Evolutionary conservation across 1,140 invertebrate species (phyloP), one percentile per base, ranked within the genome.

Genomic region (Metaphire vulgaris): DNA sequence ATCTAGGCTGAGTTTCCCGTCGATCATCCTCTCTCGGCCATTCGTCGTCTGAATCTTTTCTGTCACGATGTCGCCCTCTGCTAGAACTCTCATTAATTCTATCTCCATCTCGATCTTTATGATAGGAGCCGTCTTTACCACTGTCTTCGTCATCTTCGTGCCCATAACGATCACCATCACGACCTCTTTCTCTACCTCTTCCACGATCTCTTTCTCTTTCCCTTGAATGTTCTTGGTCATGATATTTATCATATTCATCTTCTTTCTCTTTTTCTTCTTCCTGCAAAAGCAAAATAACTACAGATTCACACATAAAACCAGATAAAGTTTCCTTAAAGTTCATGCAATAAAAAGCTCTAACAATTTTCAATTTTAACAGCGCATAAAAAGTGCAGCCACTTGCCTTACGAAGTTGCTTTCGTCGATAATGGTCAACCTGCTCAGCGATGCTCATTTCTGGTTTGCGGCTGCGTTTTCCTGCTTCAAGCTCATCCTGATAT

Each of bases 401-500:
- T 64, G 85, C 84, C 81, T 86, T 85, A 32, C 79, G 74, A 12
- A 97, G 89, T 64, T 98, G 89, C 85, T 97, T 96, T 81, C 92
- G 90, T 64, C 96, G 88, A 84, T 96, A 97, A 87, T 96, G 92
- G 84, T 96, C 92, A 0, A 97, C 91, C 88, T 97, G 94, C 82
- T 93, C 90, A 72, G 89, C 84, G 77, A 94, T 89, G 16, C 90
- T 90, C 89, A 93, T 92, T 6, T 81, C 78, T 29, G 90, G 86
- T 86, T 95, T 94, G 0, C 93, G 83, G 64, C 88, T 89, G 75
- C 92, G 88, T 81, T 91, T 89, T 1, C 95, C 94, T 26, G 90
- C 91, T 87, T 98, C 96, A 68, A 98, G 85, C 86, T 98, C 95
- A 88, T 98, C 96, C 87, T 97, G 95, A 88, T 96, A 98, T 83